These are phyloP conservation scores for Malurus melanocephalus DNA, from an alignment of 2,113 vertebrate species.

Conservation along the genomic window DNA sequence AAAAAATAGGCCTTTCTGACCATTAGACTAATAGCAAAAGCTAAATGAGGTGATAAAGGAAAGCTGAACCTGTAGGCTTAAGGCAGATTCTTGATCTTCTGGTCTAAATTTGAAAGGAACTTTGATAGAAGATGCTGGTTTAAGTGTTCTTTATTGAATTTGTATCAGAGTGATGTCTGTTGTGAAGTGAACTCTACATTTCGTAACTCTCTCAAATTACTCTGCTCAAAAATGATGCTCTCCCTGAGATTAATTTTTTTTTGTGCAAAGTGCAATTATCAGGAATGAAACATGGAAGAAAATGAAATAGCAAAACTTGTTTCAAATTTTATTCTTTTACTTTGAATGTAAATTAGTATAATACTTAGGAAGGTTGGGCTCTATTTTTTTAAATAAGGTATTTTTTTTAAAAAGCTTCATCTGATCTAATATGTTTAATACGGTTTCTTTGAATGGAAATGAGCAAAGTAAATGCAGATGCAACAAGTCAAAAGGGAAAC, in stretches of 20 bases:
- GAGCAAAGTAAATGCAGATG: background rate
- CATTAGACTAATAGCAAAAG: background rate
- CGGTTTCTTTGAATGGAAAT: background rate
- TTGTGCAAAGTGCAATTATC: background rate
- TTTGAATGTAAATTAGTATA: background rate
- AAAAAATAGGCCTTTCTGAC: background rate
- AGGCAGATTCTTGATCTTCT: background rate
- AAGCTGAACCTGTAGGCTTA: background rate
- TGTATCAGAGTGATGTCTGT: background rate
- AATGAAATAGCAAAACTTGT: background rate
- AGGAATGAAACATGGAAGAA: background rate
- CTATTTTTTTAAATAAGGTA: background rate
- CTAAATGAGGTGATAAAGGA: background rate
- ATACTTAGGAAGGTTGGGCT: background rate
- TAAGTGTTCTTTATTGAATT: background rate
- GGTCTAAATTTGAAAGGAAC: background rate
- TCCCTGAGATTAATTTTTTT: background rate
- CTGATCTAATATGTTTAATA: background rate
- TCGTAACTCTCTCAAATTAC: background rate
- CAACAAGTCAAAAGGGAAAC: background rate
- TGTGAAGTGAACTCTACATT: background rate
- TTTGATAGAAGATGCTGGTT: background rate
- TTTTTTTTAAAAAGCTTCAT: background rate
- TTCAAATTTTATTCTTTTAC: background rate
- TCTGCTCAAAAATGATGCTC: background rate